Base-by-base conservation (phyloP, 2,113 vertebrate species). In the Tragelaphus strepsiceros region DNA sequence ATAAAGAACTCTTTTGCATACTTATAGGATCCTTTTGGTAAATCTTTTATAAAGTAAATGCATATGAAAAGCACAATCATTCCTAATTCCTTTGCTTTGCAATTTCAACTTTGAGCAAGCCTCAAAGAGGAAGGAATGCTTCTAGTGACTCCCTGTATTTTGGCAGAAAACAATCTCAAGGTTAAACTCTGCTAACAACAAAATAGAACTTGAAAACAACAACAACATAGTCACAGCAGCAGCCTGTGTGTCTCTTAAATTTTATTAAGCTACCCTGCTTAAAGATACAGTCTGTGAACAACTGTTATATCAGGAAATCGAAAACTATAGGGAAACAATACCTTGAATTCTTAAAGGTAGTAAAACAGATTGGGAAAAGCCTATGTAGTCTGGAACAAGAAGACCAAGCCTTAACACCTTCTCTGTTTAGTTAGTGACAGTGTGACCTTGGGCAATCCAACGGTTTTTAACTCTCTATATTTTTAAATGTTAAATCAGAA, bases 61-160 rank as follows among this genome's bases (percentile, higher is more conserved):
- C 46, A 58, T 24, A 39, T 22, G 77, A 80, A 93, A 96, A 93
- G 74, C 92, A 88, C 21, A 56, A 85, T 58, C 17, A 19, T 53
- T 96, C n/a, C 49, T 81, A 61, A 96, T 86, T 90, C 43, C 56
- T 88, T 56, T 43, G 71, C 83, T 93, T 94, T 91, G 59, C 82
- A 88, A 51, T 93, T 93, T 86, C 39, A 64, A 56, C 49, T 71
- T 83, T 87, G 28, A 16, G 21, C 90, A 58, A 81, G 78, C 24
- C 30, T 94, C 32, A 77, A 54, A 89, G 30, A 64, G 15, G 58
- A 94, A 84, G 16, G 32, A 90, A 54, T 4, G 24, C 43, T 88
- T 95, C 51, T 88, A 62, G 35, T 5, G 17, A 74, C 39, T 77
- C 62, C 56, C 74, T 91, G 14, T 56, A 32, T 28, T 91, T 86